phyloP scores from a whole-genome alignment of 2,113 vertebrate species.

The Cephalophus harveyi region DNA sequence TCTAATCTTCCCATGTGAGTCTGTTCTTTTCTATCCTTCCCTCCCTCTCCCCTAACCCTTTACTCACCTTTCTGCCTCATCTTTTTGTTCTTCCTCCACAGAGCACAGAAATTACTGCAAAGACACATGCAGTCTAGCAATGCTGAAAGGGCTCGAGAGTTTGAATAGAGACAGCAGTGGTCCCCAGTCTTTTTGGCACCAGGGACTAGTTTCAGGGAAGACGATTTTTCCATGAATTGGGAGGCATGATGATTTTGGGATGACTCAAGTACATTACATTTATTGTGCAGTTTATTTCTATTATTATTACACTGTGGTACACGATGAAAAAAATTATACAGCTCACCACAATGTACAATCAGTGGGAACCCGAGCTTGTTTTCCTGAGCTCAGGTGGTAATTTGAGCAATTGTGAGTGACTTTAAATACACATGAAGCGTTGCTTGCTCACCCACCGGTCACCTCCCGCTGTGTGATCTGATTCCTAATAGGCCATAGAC shows the following conservation, averaged over 20 bases:
- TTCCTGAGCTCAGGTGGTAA: not conserved
- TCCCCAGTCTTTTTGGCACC: not conserved
- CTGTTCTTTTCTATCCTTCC: not conserved
- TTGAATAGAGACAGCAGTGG: not conserved
- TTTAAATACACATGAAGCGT: not conserved
- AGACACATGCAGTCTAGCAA: not conserved
- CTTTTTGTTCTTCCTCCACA: not conserved
- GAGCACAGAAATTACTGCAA: not conserved
- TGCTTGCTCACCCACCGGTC: not conserved
- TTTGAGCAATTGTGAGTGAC: not conserved
- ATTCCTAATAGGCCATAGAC: not conserved
- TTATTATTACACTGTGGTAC: not conserved
- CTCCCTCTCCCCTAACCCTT: accelerated
- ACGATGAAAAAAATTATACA: not conserved
- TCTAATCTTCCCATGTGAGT: not conserved
- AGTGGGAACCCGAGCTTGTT: not conserved
- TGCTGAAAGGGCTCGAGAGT: not conserved
- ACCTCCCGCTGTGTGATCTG: not conserved
- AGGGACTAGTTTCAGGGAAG: not conserved
- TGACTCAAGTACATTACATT: not conserved
- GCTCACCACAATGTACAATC: not conserved
- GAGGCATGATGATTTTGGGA: not conserved
- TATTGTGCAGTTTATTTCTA: not conserved
- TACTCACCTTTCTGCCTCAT: not conserved
- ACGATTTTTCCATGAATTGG: not conserved